phyloP scores from a whole-genome alignment of 2,888 invertebrate species.

The Lasioglossum calceatum region DNA sequence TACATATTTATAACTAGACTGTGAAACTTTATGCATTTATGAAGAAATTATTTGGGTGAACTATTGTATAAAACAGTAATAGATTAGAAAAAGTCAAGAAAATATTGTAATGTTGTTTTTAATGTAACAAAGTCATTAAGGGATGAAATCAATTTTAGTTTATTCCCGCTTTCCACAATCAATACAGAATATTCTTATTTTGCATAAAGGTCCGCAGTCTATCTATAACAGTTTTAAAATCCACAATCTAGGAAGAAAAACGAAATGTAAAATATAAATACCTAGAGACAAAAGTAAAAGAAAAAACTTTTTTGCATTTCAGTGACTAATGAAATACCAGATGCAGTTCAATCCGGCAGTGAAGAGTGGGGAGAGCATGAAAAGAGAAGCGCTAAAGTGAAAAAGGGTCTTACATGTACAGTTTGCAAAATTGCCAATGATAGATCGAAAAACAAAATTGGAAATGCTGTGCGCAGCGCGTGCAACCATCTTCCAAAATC shows the following conservation, averaged over 20 bases:
- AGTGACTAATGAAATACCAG: conserved; percentile 89
- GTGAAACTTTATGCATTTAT: too few species aligned
- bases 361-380: neutral
- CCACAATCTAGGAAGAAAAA: neutral
- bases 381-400: neutral
- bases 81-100: too few species aligned
- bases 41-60: too few species aligned
- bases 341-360: neutral
- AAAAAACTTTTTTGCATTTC: conserved; percentile 57
- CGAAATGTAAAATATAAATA: neutral
- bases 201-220: too few species aligned
- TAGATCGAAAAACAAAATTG: conserved; percentile 91
- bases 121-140: too few species aligned
- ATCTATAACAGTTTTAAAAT: neutral
- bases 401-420: neutral
- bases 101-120: too few species aligned
- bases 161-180: too few species aligned
- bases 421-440: conserved; percentile 85
- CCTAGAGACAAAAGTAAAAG: neutral
- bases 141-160: too few species aligned
- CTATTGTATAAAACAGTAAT: too few species aligned
- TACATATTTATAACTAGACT: neutral
- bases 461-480: conserved; percentile 88
- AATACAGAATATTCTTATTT: too few species aligned
- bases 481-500: conserved; percentile 91